Evolutionary conservation across 2,888 invertebrate genomes (phyloP), one percentile per base, ranked within the genome.

Genomic region (Hypolimnas misippus): DNA sequence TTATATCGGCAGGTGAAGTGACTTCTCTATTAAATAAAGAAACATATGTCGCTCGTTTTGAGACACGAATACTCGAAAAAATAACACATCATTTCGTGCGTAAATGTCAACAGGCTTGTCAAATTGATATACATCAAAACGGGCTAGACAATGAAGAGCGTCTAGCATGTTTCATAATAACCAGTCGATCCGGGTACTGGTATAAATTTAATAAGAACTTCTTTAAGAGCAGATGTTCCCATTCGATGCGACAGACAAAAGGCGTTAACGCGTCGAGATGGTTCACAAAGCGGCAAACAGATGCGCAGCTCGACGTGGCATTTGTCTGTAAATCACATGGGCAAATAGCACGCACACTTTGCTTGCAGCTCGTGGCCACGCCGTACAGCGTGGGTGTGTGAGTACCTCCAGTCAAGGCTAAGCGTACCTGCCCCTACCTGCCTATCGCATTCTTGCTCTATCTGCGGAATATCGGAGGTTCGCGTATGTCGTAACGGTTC

Each of bases 281-380:
- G 76, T 70, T 77, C 77, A 86, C 84, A 84, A 88, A 82, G 82
- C 73, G 75, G 77, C 76, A 77, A 84, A 84, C 89, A 89, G 91
- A 91, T 89, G 90, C 83, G 82, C 83, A 78, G 77, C 77, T 73
- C 73, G 81, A 77, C 79, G 77, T 84, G 75, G 85, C 80, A 79
- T 89, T 89, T 89, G 86, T 83, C 84, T 89, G 91, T 90, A 81
- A 91, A 92, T 91, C 86, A 89, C 77, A 84, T 80, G 81, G 75
- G 78, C 84, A 91, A 90, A 92, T 83, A 90, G 74, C 78, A 75
- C 80, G 76, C 83, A 79, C 83, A 83, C 78, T 70, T 62, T 65
- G 56, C 53, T 14, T 66, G 62, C 59, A 63, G 63, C 67, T 62
- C 59, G 67, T 65, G 55, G 69, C 57, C 52, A 56, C 57, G 44